Percentiles rank a stretch among this genome's conserved stretches.
phyloP scores from a whole-genome alignment of 2,888 invertebrate species.

The Myopa tessellatipennis region DNA sequence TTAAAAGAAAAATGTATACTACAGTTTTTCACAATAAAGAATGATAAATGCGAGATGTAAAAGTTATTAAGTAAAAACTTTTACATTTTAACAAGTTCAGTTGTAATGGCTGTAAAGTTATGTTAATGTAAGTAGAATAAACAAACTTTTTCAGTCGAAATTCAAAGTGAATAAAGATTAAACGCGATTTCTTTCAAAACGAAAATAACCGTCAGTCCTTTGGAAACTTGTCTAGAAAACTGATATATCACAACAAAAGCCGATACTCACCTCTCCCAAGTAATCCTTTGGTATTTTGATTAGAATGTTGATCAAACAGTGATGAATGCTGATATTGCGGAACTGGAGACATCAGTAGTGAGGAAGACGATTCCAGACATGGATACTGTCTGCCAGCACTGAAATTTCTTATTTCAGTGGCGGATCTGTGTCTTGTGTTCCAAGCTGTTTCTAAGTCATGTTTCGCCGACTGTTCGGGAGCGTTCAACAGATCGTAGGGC shows the following conservation, averaged over 20 bases:
- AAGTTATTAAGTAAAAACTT: neutral
- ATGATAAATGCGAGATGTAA: neutral
- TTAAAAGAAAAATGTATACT: neutral
- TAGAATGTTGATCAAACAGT: slow-evolving; percentile 64
- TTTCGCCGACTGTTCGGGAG: slow-evolving; percentile 56
- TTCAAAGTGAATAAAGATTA: no score
- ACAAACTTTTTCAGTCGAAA: no score
- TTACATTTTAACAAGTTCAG: no score
- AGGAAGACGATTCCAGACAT: slow-evolving; percentile 52
- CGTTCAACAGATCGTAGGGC: slow-evolving; percentile 67
- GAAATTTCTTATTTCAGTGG: slow-evolving; percentile 44
- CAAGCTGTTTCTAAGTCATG: slow-evolving; percentile 57
- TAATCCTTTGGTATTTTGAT: slow-evolving; percentile 69
- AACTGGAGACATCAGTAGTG: slow-evolving; percentile 41
- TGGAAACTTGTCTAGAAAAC: slow-evolving; percentile 15
- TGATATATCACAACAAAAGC: slow-evolving; percentile 22
- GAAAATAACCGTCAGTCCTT: neutral
- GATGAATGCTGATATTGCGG: slow-evolving; percentile 63
- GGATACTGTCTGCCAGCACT: slow-evolving; percentile 50
- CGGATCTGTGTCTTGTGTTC: slow-evolving; percentile 49
- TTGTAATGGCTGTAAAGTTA: neutral
- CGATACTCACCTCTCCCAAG: slow-evolving; percentile 63
- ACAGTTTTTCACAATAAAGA: no score
- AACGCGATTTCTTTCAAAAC: neutral
- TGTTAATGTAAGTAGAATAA: no score